Conservation (phyloP, 2,113 vertebrate genomes). For the Vireo altiloquus region DNA sequence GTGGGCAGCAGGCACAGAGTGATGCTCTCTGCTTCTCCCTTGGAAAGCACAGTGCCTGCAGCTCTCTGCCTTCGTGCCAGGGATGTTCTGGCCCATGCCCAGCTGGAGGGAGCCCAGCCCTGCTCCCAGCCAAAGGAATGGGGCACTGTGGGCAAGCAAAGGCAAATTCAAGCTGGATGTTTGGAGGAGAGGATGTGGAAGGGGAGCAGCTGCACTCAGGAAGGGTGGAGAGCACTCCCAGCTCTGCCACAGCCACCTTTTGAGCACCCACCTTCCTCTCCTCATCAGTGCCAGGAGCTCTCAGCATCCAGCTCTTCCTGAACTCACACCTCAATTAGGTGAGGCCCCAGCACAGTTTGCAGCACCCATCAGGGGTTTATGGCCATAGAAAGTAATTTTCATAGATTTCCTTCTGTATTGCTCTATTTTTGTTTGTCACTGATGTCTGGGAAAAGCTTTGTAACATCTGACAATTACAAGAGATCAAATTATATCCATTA, state of each 20-base stretch:
- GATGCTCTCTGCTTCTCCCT: not conserved
- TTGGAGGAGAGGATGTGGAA: not conserved
- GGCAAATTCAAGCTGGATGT: not conserved
- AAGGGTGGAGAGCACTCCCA: not conserved
- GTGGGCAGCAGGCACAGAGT: not conserved
- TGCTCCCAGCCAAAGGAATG: accelerated
- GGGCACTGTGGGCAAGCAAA: not conserved
- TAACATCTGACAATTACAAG: not conserved
- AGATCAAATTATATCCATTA: not conserved
- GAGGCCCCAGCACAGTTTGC: not conserved
- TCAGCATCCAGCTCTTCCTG: not conserved
- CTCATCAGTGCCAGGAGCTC: not conserved
- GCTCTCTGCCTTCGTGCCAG: not conserved
- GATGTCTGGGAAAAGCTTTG: not conserved
- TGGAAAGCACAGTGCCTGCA: accelerated
- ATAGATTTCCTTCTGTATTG: not conserved
- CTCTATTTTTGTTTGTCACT: not conserved
- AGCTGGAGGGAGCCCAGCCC: not conserved
- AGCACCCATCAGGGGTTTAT: not conserved
- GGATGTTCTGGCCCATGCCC: not conserved
- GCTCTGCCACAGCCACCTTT: not conserved
- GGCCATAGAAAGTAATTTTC: not conserved
- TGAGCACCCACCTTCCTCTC: not conserved
- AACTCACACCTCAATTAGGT: not conserved
- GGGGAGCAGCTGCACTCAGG: not conserved